These are phyloP conservation scores for Pollicipes pollicipes DNA, from an alignment of 1,140 invertebrate species.

Conservation along the genomic window DNA sequence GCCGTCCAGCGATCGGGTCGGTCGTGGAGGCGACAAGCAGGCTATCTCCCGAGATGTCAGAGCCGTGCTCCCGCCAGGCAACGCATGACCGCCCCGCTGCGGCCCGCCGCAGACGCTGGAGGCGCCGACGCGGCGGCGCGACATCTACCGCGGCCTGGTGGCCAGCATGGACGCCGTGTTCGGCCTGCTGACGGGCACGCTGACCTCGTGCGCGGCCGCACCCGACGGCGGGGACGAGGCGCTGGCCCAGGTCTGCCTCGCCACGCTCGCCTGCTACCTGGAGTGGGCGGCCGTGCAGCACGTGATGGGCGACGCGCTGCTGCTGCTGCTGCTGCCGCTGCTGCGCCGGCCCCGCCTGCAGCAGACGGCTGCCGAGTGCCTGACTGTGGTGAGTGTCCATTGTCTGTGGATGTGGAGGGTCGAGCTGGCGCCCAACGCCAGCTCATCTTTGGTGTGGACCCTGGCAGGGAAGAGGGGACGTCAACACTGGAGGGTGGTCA, in stretches of 20 bases:
- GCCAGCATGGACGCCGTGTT: conserved; percentile 71
- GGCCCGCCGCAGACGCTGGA: conserved; percentile 35
- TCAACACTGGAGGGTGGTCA: no score
- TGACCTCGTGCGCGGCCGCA: conserved; percentile 7
- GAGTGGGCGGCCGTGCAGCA: conserved; percentile 77
- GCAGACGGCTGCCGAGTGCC: conserved; percentile 60
- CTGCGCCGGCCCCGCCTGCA: conserved; percentile 60
- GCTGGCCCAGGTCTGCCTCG: conserved; percentile 56
- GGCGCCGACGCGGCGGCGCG: conserved; percentile 51
- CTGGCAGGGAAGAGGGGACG: no score
- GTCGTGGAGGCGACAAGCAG: no score
- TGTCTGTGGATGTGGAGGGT: no score
- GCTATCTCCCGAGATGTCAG: no score
- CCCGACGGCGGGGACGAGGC: conserved; percentile 37
- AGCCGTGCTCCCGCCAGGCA: no score
- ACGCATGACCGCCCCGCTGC: background rate
- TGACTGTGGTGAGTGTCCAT: conserved; percentile 51
- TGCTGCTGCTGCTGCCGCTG: conserved; percentile 62
- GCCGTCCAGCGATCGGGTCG: no score
- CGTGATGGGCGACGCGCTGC: conserved; percentile 62
- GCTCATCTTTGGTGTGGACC: no score
- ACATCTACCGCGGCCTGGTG: conserved; percentile 69
- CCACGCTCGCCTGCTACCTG: conserved; percentile 67
- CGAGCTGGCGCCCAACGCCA: no score
- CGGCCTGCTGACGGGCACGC: conserved; percentile 47